phyloP scores from a whole-genome alignment of 2,113 vertebrate species.

The Neolamprologus ventralis region DNA sequence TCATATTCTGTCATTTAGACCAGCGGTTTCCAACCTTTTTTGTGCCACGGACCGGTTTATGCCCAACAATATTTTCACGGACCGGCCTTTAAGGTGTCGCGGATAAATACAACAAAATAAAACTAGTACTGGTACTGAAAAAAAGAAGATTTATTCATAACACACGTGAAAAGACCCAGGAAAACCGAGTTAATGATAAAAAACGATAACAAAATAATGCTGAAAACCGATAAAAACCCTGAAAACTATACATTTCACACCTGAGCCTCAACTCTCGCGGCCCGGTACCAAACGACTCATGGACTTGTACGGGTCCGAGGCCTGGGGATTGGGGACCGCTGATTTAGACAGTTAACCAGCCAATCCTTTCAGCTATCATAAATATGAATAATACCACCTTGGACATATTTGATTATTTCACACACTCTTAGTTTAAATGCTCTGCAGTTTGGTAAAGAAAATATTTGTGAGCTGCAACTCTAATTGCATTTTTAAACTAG shows the following conservation, averaged over 20 bases:
- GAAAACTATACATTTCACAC: background rate
- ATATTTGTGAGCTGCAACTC: background rate
- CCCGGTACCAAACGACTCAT: background rate
- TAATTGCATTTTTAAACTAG: background rate
- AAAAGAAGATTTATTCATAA: background rate
- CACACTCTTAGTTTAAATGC: background rate
- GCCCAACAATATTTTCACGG: background rate
- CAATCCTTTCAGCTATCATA: background rate
- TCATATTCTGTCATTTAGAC: background rate
- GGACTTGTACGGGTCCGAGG: fast-evolving
- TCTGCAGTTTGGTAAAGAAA: background rate
- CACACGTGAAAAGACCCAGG: background rate
- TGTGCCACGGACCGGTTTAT: background rate
- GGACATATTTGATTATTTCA: background rate
- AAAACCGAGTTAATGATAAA: fast-evolving
- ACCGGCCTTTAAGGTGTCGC: background rate
- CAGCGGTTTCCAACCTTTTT: background rate
- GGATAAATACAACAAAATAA: background rate
- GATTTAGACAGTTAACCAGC: background rate
- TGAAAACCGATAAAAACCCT: background rate
- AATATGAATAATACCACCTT: background rate
- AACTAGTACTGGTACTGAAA: background rate
- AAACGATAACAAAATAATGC: background rate
- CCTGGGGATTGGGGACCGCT: background rate
- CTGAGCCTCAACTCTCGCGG: background rate